Percentiles rank a stretch among this genome's conserved stretches.
phyloP scores from a whole-genome alignment of 1,140 invertebrate genomes.

The Zophobas morio region DNA sequence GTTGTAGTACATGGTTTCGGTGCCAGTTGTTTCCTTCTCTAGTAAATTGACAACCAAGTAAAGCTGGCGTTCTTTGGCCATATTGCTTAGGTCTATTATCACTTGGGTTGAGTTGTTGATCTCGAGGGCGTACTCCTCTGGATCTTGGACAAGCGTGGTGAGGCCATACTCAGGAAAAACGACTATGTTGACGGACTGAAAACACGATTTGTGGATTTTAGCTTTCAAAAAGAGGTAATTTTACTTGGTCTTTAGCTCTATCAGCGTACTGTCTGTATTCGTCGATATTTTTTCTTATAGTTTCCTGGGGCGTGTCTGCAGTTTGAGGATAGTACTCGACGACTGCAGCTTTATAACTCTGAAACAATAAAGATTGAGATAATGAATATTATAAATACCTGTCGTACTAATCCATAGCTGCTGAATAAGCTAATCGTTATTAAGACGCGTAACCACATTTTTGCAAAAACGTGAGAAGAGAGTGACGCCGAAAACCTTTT shows the following conservation, averaged over 20 bases:
- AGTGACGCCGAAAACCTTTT: no score
- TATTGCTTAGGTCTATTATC: conserved; percentile 53
- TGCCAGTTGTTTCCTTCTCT: conserved; percentile 68
- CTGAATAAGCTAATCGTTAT: no score
- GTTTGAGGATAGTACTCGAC: neutral
- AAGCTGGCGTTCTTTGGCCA: conserved; percentile 67
- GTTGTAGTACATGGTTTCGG: conserved; percentile 75
- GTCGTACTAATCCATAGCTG: neutral
- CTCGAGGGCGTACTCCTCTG: conserved; percentile 50
- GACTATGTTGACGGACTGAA: conserved; percentile 75
- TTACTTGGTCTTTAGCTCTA: neutral
- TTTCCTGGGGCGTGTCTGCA: neutral
- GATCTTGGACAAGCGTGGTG: conserved; percentile 61
- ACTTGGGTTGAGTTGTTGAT: conserved; percentile 40
- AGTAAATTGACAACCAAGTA: conserved; percentile 83
- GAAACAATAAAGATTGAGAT: neutral
- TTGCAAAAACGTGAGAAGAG: no score
- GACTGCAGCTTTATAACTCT: neutral
- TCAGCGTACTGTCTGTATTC: neutral
- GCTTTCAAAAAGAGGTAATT: neutral
- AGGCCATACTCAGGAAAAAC: conserved; percentile 87
- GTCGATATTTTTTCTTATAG: neutral
- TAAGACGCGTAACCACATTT: no score
- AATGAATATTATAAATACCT: neutral
- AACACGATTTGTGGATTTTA: neutral